phyloP scores from a whole-genome alignment of 1,140 invertebrate species.

The Lepidurus arcticus region DNA sequence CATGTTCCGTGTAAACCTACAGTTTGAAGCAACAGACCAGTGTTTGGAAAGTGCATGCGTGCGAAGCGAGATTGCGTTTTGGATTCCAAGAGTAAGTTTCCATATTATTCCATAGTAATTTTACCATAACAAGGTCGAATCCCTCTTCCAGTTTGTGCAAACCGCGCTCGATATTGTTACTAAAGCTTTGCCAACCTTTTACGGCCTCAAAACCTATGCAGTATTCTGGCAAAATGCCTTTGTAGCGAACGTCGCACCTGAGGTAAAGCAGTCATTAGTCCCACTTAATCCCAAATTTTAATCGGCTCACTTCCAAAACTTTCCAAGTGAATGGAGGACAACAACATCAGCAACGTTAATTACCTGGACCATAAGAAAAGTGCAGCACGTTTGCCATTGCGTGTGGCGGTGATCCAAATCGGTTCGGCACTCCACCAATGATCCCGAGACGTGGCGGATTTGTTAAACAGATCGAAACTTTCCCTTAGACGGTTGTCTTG shows the following conservation, averaged over 20 bases:
- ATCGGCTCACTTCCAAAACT: neutral
- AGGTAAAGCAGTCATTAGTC: slow-evolving; percentile 9
- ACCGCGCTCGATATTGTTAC: slow-evolving; percentile 26
- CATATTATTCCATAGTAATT: too few relatives aligned
- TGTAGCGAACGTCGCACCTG: slow-evolving; percentile 34
- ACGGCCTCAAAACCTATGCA: slow-evolving; percentile 29
- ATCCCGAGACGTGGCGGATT: slow-evolving; percentile 23
- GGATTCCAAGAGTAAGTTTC: neutral
- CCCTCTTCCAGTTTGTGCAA: slow-evolving; percentile 30
- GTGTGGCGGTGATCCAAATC: slow-evolving; percentile 36
- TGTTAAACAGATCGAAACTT: slow-evolving; percentile 34
- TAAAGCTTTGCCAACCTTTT: slow-evolving; percentile 30
- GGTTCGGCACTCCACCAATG: slow-evolving; percentile 36
- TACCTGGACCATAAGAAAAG: slow-evolving; percentile 35
- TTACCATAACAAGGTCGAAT: slow-evolving; percentile 37
- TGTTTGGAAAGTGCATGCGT: neutral
- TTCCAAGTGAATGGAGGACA: neutral
- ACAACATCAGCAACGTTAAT: neutral
- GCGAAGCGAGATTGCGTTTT: neutral
- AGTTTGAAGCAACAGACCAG: neutral
- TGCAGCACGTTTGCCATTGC: slow-evolving; percentile 31
- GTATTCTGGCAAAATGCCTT: slow-evolving; percentile 32
- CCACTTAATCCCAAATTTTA: neutral
- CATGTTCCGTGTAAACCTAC: slow-evolving; percentile 34
- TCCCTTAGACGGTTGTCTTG: slow-evolving; percentile 28